Evolutionary conservation across 2,113 vertebrate genomes (phyloP), one percentile per base, ranked within the genome.

Genomic region (Hystrix cristata): DNA sequence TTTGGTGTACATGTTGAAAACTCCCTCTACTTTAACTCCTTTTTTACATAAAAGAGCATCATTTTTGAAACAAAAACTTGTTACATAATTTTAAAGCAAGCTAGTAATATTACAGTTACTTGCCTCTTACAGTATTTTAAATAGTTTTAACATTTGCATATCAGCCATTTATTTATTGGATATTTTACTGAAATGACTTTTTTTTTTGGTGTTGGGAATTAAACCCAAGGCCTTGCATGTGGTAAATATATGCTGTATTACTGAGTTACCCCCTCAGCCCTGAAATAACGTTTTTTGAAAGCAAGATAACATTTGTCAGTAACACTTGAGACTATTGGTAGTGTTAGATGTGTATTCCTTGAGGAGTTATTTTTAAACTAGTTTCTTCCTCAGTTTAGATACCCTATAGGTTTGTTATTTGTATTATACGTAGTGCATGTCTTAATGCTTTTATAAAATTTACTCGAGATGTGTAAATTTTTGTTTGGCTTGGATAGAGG

Each of bases 1-100:
- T 92, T 59, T 90, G 31, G 38, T 69, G n/a, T 92, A 34, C 19
- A 67, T 48, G 23, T 96, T 90, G 72, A 92, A 92, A 80, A 92
- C 60, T 88, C 38, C 15, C 89, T 59, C 23, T 3, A 87, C 7
- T 94, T 69, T 94, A 80, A 29, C 34, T 12, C 1, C 13, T 91
- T 95, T 76, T 94, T 76, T 64, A 89, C 4, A 38, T 38, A 38
- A 76, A 87, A 90, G 38, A 90, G 2, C 51, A 34, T 43, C 29
- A 65, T 23, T 87, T 95, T 95, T 88, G 83, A 91, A 53, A 67
- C 81, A 83, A 88, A 84, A 95, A 92, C n/a, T 90, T 96, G 60
- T 2, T 78, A 88, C 18, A 51, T 55, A 46, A 71, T 62, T 79
- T 69, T 91, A 79, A 91, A 84, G 25, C 87, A 83, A 82, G 65